Evolutionary conservation across 2,888 invertebrate genomes (phyloP).

Genomic region (Diadegma fenestrale): DNA sequence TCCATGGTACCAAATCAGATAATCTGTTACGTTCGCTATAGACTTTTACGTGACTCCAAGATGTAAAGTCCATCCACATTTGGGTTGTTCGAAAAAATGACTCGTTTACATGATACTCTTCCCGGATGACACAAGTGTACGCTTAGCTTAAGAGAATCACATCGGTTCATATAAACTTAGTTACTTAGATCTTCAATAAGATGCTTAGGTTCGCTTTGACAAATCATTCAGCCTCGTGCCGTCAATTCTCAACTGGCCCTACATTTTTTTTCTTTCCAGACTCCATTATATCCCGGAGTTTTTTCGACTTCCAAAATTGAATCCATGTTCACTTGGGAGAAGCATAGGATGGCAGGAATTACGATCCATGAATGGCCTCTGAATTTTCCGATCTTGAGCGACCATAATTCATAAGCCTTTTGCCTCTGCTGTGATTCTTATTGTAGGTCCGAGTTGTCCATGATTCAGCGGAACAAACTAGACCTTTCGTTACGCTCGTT

Average conservation of each 20-base stretch:
- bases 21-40: neutral
- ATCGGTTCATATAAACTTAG: neutral
- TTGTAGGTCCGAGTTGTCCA: conserved; percentile 43
- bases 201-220: conserved; percentile 64
- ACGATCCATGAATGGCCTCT: conserved; percentile 41
- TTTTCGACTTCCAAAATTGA: conserved; percentile 24
- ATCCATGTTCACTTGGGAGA: conserved; percentile 18
- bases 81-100: neutral
- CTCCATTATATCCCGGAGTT: neutral
- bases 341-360: conserved; percentile 50
- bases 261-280: conserved; percentile 36
- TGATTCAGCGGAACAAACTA: conserved; percentile 58
- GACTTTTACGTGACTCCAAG: neutral
- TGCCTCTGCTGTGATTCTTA: conserved; percentile 42
- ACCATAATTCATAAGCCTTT: conserved; percentile 59
- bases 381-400: conserved; percentile 47
- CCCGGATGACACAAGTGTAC: neutral
- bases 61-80: neutral
- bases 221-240: conserved; percentile 71
- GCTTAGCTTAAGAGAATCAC: conserved; percentile 68
- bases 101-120: neutral
- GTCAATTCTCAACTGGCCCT: conserved; percentile 67
- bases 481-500: conserved; percentile 55
- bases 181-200: conserved; percentile 30
- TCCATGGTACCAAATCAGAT: neutral